A percentile compares a stretch with the other conserved stretches of the same genome.
These are phyloP conservation scores for Ophioninae sp. DNA, from an alignment of 2,888 invertebrate species.

Conservation along the genomic window DNA sequence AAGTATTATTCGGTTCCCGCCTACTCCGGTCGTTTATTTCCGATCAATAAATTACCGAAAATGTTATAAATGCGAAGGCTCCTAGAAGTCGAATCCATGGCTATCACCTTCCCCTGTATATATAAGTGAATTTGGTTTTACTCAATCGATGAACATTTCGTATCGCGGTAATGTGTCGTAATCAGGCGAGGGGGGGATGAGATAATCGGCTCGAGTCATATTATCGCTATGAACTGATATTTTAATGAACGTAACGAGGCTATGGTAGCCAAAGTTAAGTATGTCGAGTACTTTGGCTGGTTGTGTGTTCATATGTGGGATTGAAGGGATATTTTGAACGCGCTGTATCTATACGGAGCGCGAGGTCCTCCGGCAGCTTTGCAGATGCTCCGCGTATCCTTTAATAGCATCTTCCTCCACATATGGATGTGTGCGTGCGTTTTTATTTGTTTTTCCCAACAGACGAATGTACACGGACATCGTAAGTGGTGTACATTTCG, in stretches of 20 bases:
- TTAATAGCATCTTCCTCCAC: neutral
- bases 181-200: too few species aligned
- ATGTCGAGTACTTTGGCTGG: conserved; percentile 42
- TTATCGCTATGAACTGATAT: neutral
- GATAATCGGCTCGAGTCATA: neutral
- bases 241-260: neutral
- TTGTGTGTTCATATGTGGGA: conserved; percentile 1
- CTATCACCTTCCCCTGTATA: neutral
- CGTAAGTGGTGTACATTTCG: conserved; percentile 70
- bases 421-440: conserved; percentile 67
- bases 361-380: neutral
- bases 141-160: too few species aligned
- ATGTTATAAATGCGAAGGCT: conserved; percentile 49
- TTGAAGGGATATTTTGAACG: neutral
- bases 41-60: conserved; percentile 59
- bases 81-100: neutral
- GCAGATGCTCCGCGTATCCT: too few species aligned
- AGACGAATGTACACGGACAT: conserved; percentile 78
- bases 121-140: neutral
- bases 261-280: neutral
- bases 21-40: conserved; percentile 56
- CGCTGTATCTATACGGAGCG: neutral
- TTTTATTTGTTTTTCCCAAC: conserved; percentile 77
- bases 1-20: conserved; percentile 50
- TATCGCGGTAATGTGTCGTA: too few species aligned